Evolutionary conservation across 2,888 invertebrate genomes (phyloP), one percentile per base, ranked within the genome.

Genomic region (Ectemnius continuus): DNA sequence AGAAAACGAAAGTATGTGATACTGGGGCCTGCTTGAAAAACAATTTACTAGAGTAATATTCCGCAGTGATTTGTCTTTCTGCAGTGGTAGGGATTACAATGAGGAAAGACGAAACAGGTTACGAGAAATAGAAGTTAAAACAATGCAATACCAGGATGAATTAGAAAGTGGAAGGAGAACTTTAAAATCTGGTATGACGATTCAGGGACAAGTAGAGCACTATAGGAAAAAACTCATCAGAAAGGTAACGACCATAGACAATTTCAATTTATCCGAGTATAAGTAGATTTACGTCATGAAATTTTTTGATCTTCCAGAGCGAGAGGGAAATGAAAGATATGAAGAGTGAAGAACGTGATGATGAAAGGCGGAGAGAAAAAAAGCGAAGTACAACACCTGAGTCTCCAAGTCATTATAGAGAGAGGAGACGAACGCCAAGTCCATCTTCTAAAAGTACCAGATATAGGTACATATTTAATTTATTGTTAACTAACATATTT

Each of bases 81-180:
- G 45, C 66, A 86, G 84, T 61, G 86, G 88, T 80, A 92, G 94
- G 73, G 94, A 94, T 87, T 93, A 92, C 82, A 93, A 93, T 68
- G 95, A 95, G 87, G 94, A 95, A 87, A 93, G 95, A 84, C 94
- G 97, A 60, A 94, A 93, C 80, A 94, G 95, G 86, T 91, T 97
- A 71, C 93, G 99, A 26, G 98, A 99, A 91, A 97, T 99, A 85
- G 99, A 99, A 92, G 94, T 98, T 82, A 97, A 97, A 92, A 97
- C 97, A 66, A 94, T 99, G 92, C 96, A 97, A 90, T 99, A 98
- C 92, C 97, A 98, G 91, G 99, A 99, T 92, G 98, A 98, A 91
- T 91, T 99, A 84, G 99, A 99, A 92, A 95, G 95, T 2, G 98
- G 98, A 0, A 93, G 94, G 85, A 93, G 96, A 72, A 93, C 93